Conservation (phyloP, 2,888 invertebrate species). For the Homarus gammarus region DNA sequence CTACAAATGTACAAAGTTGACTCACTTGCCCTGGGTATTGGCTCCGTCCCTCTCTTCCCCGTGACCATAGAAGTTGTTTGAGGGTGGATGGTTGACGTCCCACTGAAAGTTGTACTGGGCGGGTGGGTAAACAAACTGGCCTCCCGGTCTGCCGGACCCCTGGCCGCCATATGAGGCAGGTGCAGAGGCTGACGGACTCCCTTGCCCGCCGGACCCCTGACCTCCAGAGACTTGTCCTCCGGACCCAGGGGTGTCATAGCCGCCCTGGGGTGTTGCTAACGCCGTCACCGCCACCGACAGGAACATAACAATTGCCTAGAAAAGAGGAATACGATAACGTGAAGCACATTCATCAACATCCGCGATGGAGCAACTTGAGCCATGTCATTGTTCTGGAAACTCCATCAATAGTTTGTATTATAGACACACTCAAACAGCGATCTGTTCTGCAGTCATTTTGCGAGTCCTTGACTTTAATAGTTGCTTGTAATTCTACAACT, state of each 20-base stretch:
- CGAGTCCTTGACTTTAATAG: too few species aligned
- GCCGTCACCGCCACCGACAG: background rate
- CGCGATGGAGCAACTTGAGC: too few species aligned
- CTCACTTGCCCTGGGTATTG: constrained; percentile 70
- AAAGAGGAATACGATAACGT: too few species aligned
- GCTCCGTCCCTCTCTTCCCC: constrained; percentile 66
- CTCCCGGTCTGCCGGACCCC: background rate
- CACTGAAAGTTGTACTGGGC: constrained; percentile 72
- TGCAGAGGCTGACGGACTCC: background rate
- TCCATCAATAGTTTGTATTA: too few species aligned
- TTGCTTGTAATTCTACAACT: too few species aligned
- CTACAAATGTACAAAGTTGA: too few species aligned
- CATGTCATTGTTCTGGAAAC: too few species aligned
- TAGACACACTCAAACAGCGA: too few species aligned
- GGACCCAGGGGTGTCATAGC: background rate
- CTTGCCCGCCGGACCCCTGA: background rate
- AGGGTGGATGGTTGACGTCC: constrained; percentile 68
- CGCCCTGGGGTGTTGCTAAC: background rate
- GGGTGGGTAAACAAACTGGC: constrained; percentile 14
- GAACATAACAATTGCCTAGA: background rate
- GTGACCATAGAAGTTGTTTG: constrained; percentile 73
- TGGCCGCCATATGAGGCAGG: background rate
- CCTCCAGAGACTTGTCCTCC: background rate
- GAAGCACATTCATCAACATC: too few species aligned
- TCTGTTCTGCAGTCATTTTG: too few species aligned